phyloP scores from a whole-genome alignment of 2,888 invertebrate species.

The Hesperia comma region DNA sequence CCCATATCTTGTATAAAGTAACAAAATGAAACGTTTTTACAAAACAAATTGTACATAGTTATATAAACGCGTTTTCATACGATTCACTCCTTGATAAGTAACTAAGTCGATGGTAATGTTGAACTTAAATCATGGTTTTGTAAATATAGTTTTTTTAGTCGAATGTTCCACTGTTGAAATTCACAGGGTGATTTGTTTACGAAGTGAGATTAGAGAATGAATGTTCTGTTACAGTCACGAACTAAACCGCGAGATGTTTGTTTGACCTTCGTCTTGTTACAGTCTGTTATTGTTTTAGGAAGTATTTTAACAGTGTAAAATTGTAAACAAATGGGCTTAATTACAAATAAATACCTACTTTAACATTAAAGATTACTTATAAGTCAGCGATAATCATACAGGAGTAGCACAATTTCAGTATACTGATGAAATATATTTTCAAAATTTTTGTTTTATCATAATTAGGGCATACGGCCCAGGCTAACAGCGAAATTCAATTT shows the following conservation, averaged over 20 bases:
- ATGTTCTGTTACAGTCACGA: slow-evolving; percentile 27
- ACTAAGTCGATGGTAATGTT: slow-evolving; percentile 24
- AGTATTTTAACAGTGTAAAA: neutral
- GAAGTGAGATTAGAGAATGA: slow-evolving; percentile 58
- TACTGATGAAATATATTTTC: slow-evolving; percentile 46
- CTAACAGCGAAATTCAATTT: neutral
- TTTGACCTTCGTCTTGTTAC: no score
- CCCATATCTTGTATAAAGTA: neutral
- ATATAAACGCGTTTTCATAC: slow-evolving; percentile 15
- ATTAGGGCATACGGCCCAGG: neutral
- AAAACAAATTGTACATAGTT: slow-evolving; percentile 28
- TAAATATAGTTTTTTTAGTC: slow-evolving; percentile 48
- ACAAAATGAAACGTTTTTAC: slow-evolving; percentile 17
- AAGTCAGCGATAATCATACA: slow-evolving; percentile 42
- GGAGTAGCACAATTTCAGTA: slow-evolving; percentile 54
- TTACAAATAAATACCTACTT: slow-evolving; percentile 10
- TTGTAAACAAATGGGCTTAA: slow-evolving; percentile 16
- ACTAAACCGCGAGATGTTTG: slow-evolving; percentile 14
- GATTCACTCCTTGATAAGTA: slow-evolving; percentile 21
- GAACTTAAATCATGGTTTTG: slow-evolving; percentile 37
- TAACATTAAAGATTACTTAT: slow-evolving; percentile 12
- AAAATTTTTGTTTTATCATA: slow-evolving; percentile 5
- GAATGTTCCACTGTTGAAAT: slow-evolving; percentile 56
- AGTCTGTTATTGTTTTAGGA: neutral
- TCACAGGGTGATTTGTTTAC: slow-evolving; percentile 61